Percentiles rank a stretch among this genome's conserved stretches.
Conservation (phyloP, 2,888 invertebrate genomes). For the Lypha dubia region DNA sequence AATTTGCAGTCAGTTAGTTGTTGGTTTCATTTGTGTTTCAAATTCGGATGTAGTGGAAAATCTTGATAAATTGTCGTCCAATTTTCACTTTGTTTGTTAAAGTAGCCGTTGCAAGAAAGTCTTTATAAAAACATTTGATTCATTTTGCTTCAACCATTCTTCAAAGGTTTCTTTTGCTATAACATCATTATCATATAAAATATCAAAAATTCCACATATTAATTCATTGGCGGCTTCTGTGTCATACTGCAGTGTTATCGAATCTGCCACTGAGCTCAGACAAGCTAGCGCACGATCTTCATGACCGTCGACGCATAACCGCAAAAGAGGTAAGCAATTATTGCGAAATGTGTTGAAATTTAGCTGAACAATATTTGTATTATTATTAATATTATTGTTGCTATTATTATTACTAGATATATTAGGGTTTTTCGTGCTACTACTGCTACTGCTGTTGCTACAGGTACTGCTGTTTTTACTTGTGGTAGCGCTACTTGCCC, state of each 20-base stretch:
- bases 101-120: constrained; percentile 72
- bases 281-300: constrained; percentile 79
- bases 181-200: constrained; percentile 80
- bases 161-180: constrained; percentile 81
- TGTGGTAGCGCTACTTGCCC: constrained; percentile 23
- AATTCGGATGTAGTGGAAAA: constrained; percentile 26
- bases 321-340: constrained; percentile 79
- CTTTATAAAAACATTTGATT: constrained; percentile 74
- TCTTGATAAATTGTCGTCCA: not conserved
- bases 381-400: constrained; percentile 38
- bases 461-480: constrained; percentile 59
- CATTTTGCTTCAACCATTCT: constrained; percentile 76
- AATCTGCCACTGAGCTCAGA: constrained; percentile 78
- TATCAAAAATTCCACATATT: constrained; percentile 77
- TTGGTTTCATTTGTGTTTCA: constrained; percentile 15
- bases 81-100: constrained; percentile 58
- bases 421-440: constrained; percentile 25
- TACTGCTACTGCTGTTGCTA: constrained; percentile 47
- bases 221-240: constrained; percentile 76
- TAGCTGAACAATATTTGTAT: constrained; percentile 56
- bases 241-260: constrained; percentile 76
- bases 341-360: constrained; percentile 76
- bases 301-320: constrained; percentile 79
- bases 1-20: constrained; percentile 57
- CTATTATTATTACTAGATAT: constrained; percentile 27